Percentiles rank a stretch among this genome's conserved stretches.
These are phyloP conservation scores for Vesta saturnalis DNA, from an alignment of 2,888 invertebrate species.

Conservation along the genomic window DNA sequence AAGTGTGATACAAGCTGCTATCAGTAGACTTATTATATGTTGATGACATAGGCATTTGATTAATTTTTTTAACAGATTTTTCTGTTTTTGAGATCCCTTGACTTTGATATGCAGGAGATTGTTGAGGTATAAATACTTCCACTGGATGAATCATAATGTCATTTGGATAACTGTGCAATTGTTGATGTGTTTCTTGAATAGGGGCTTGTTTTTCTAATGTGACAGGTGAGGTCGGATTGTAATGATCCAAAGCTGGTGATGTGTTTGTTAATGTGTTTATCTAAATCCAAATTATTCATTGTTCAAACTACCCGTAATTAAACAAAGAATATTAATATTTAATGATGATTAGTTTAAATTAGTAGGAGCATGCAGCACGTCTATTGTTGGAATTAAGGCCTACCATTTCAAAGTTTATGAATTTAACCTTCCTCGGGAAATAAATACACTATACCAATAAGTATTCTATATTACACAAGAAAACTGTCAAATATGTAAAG, in stretches of 20 bases:
- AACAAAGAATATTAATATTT: background rate
- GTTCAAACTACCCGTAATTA: background rate
- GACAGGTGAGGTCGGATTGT: constrained; percentile 47
- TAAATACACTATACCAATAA: too few species aligned
- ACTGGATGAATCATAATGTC: constrained; percentile 41
- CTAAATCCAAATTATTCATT: constrained; percentile 24
- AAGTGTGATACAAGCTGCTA: constrained; percentile 33
- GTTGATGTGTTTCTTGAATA: constrained; percentile 43
- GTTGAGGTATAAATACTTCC: constrained; percentile 38
- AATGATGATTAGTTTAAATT: constrained; percentile 5
- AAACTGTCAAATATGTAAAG: too few species aligned
- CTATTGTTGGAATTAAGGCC: too few species aligned
- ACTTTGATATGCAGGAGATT: constrained; percentile 55
- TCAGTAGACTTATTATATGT: constrained; percentile 35
- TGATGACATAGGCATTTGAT: constrained; percentile 22
- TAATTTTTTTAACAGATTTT: constrained; percentile 46
- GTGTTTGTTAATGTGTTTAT: constrained; percentile 35
- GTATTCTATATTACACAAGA: too few species aligned
- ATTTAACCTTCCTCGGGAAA: too few species aligned
- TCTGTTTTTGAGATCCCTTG: constrained; percentile 52
- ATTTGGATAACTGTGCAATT: constrained; percentile 31
- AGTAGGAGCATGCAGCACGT: too few species aligned
- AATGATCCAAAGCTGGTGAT: constrained; percentile 55
- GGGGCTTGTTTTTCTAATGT: constrained; percentile 41
- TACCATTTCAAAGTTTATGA: too few species aligned